Conservation (phyloP, 2,888 invertebrate species). For the Hyalella azteca region DNA sequence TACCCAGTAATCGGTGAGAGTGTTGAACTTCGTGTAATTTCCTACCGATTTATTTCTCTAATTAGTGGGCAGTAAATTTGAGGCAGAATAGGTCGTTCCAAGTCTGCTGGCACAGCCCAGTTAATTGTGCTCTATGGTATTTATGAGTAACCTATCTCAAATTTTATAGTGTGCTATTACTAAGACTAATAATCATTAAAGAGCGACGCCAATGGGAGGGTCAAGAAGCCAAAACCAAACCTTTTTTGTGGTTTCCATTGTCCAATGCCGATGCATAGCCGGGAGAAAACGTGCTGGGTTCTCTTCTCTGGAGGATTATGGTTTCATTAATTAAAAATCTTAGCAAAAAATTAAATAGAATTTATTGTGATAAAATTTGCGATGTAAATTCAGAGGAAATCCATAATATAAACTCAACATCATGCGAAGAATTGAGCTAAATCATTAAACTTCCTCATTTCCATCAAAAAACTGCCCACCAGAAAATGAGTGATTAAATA, state of each 20-base stretch:
- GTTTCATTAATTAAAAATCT: no score
- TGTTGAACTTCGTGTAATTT: slow-evolving; percentile 33
- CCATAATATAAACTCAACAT: no score
- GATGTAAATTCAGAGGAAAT: no score
- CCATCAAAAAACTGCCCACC: no score
- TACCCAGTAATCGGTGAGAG: slow-evolving; percentile 8
- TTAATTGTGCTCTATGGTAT: slow-evolving; percentile 34
- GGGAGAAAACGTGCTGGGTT: no score
- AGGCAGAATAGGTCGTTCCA: slow-evolving; percentile 14
- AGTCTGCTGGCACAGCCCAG: not conserved
- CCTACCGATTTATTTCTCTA: slow-evolving; percentile 26
- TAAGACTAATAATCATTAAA: slow-evolving; percentile 10
- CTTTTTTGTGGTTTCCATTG: not conserved
- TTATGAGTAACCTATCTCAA: slow-evolving; percentile 30
- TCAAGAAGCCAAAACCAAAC: not conserved
- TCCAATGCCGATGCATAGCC: no score
- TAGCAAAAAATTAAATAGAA: no score
- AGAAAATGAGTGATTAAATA: no score
- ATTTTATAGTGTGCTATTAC: slow-evolving; percentile 9
- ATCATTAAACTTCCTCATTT: no score
- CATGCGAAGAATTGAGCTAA: no score
- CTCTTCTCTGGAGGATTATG: no score
- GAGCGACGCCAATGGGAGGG: not conserved
- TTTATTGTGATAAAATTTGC: no score
- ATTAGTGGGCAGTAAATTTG: slow-evolving; percentile 24